Base-by-base conservation (phyloP, 1,140 invertebrate genomes). In the Brachionus manjavacas region DNA sequence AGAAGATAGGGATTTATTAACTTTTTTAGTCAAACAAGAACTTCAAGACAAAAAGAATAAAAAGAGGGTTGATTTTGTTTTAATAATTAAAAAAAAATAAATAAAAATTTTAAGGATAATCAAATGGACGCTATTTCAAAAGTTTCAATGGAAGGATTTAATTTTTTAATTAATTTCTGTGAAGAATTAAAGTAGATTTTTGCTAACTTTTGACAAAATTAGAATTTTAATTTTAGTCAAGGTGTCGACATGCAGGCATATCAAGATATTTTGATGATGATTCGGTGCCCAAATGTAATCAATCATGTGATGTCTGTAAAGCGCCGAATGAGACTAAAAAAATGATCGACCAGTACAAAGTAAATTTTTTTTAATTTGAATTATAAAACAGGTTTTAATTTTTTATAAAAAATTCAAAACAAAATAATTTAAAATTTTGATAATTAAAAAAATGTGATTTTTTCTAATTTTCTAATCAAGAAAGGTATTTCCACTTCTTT, bases 1-100 rank as follows among this genome's bases (percentile, higher is more conserved):
- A 79, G 41, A 60, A 46, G 84, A 84, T 46, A 49, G 84, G 8
- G 60, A 79, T 60, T 35, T 55, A 9, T 20, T 66, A 16, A 66
- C 31, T 16, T 84, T 84, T 68, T 68, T 84, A 9, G 28, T 84
- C 16, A 79, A 84, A n/a, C 49, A 79, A 84, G 83, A 84, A 76
- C 39, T 76, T 20, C 14, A 64, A 52, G 83, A 83, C 20, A 39
- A 46, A 68, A 64, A 64, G 64, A 16, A 4, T 16, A 83, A 83
- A 70, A 46, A 83, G 9, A 14, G 7, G 12, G 60, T 68, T 66
- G 39, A 11, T 83, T 68, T 43, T 16, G 41, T 35, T 68, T 35
- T 28, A 6, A 60, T 12, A 31, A 6, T 35, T 83, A 0, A 12
- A 20, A 16, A 4, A 23, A 20, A 7, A 14, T 2, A 3, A 16